Base-by-base conservation (phyloP, 2,888 invertebrate genomes). In the Platerodrilus igneus region DNA sequence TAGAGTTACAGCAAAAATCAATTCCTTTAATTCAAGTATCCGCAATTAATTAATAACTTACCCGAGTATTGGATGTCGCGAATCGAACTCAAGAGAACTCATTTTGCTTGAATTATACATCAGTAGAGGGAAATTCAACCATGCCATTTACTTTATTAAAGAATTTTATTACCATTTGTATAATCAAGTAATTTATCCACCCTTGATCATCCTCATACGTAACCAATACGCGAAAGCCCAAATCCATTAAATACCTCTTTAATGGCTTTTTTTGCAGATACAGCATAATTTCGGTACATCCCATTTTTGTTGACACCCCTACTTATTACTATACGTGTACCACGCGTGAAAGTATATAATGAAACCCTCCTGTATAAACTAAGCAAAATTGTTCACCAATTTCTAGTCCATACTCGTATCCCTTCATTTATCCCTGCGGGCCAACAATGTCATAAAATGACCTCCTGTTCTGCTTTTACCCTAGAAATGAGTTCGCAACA, bases 381-480 rank as follows among this genome's bases (percentile, higher is more conserved):
- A 64, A 64, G 63, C 64, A 62, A 59, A 62, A 65, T 58, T 55
- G 54, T 50, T 51, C 51, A 42, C 62, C 64, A 64, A 66, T 66
- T 66, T 64, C 60, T 63, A 63, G 61, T 62, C 63, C 59, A 59
- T 59, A 60, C 63, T 62, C 56, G 56, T 55, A 57, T 60, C 62
- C 56, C 59, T 63, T 65, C 64, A 65, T 65, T 63, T 62, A 63
- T 66, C 66, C 66, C 66, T 53, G 46, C 60, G 64, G 64, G 60
- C 62, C 58, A 56, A 48, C 53, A 47, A 53, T 56, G 57, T 60
- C 62, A 62, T 64, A 64, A 64, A 64, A 57, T 57, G 56, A 56
- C 50, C 51, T 42, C 41, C 55, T 45, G 51, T 45, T 48, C 47
- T 48, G 41, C 52, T 41, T 51, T 45, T n/a, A n/a, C n/a, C n/a